Evolutionary conservation across 2,888 invertebrate genomes (phyloP).

Genomic region (Ditula angustiorana): DNA sequence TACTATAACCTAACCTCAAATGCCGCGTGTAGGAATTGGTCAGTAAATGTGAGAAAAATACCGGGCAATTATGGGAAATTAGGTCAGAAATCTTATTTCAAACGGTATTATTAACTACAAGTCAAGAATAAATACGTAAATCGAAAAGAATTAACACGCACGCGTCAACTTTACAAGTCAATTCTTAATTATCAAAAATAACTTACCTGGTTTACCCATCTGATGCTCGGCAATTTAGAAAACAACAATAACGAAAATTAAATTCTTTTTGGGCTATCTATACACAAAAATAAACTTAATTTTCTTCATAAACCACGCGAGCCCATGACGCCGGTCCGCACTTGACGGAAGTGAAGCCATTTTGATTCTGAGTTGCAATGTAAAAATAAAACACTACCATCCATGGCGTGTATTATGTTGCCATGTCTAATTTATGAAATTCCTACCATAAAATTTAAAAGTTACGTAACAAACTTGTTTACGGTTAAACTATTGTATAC

Average conservation of each 20-base stretch:
- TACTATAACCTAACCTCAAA: no score
- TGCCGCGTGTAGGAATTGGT: no score
- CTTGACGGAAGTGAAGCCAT: slow-evolving; percentile 75
- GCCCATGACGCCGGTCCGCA: slow-evolving; percentile 67
- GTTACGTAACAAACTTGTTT: not conserved
- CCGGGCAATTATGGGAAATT: not conserved
- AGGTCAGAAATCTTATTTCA: not conserved
- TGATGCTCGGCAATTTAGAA: slow-evolving; percentile 43
- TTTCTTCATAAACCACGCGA: slow-evolving; percentile 64
- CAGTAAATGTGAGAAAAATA: not conserved
- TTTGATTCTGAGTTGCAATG: slow-evolving; percentile 49
- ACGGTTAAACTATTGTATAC: not conserved
- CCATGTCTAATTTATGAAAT: not conserved
- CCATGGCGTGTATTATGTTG: not conserved
- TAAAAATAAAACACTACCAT: slow-evolving; percentile 21
- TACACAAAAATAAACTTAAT: slow-evolving; percentile 66
- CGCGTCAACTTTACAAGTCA: slow-evolving; percentile 6
- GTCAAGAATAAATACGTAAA: not conserved
- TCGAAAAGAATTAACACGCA: slow-evolving; percentile 43
- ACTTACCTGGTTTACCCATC: slow-evolving; percentile 81
- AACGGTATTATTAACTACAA: not conserved
- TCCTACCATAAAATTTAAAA: not conserved
- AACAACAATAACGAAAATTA: slow-evolving; percentile 35
- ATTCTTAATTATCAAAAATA: slow-evolving; percentile 30
- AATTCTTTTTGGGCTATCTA: slow-evolving; percentile 56